phyloP scores from a whole-genome alignment of 2,797 vertebrate genomes.

The Bucorvus abyssinicus region DNA sequence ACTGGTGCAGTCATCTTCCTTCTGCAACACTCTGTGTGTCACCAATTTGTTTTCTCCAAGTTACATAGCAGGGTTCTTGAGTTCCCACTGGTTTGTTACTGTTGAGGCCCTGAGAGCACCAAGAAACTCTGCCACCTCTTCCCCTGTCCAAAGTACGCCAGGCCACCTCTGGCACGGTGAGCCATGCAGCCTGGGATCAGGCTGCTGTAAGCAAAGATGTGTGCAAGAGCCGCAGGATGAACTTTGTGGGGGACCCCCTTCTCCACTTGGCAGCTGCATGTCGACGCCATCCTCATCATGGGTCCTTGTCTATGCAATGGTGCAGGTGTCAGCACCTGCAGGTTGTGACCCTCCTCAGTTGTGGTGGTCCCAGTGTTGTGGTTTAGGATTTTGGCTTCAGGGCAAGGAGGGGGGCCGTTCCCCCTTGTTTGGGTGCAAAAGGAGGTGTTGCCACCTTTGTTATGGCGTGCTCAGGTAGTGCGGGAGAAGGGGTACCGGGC shows the following conservation, averaged over 20 bases:
- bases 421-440: no score
- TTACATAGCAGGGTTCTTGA: neutral
- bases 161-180: fast-evolving
- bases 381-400: no score
- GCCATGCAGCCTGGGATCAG: neutral
- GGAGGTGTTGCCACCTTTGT: no score
- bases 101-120: fast-evolving
- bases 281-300: neutral
- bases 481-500: no score
- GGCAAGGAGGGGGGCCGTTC: no score
- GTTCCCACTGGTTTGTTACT: neutral
- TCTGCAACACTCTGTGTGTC: neutral
- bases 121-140: neutral
- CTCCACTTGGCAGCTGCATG: neutral
- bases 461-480: no score
- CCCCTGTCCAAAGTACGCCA: neutral
- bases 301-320: neutral
- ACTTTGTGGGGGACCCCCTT: fast-evolving
- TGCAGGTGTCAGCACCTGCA: neutral
- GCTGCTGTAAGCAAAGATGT: neutral
- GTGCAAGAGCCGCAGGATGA: neutral
- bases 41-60: neutral
- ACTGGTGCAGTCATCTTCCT: neutral
- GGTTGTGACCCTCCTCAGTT: neutral
- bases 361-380: neutral